phyloP scores from a whole-genome alignment of 2,113 vertebrate genomes.

The Equus przewalskii region DNA sequence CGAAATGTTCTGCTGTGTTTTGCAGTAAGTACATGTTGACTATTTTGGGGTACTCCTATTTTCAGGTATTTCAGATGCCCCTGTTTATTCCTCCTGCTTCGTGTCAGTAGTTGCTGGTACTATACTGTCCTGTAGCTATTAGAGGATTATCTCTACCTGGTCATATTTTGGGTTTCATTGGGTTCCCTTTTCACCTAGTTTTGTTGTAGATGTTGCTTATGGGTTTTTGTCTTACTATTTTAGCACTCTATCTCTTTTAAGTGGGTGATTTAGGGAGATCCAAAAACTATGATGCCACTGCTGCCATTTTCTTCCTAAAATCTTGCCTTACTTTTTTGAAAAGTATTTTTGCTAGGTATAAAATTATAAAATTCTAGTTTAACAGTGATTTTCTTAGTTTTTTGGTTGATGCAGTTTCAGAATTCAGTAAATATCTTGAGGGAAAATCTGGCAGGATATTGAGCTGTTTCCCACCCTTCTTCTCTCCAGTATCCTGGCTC shows the following conservation, averaged over 20 bases:
- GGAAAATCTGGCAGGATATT: neutral
- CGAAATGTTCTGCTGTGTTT: neutral
- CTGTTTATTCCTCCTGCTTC: neutral
- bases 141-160: neutral
- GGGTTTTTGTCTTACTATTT: neutral
- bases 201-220: neutral
- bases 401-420: neutral
- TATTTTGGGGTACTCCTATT: neutral
- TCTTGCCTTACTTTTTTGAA: neutral
- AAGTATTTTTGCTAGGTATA: neutral
- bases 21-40: neutral
- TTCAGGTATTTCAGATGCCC: constrained; percentile 3
- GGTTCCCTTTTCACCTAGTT: neutral
- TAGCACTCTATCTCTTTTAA: neutral
- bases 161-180: neutral
- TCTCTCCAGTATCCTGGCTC: neutral
- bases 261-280: neutral
- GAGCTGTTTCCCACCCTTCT: neutral
- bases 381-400: neutral
- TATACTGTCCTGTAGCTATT: neutral
- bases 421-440: neutral
- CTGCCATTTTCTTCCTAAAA: neutral
- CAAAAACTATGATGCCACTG: neutral
- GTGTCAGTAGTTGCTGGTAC: neutral
- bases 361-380: constrained; percentile 43